Conservation (phyloP, 2,888 invertebrate genomes). For the Acleris laterana region DNA sequence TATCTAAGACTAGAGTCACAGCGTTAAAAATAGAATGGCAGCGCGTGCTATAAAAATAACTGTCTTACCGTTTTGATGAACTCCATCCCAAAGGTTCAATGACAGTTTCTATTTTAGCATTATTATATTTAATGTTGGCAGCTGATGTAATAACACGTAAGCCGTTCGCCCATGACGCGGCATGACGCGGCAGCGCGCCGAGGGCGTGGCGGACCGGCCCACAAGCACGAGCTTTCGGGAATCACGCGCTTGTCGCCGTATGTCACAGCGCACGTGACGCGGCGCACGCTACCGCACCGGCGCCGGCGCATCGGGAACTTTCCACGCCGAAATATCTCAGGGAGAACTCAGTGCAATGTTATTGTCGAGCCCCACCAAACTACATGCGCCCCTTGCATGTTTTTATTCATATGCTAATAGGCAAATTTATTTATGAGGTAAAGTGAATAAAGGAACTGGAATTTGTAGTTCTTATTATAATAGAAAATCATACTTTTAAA, state of each 20-base stretch:
- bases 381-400: too few species aligned
- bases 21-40: slow-evolving; percentile 18
- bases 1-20: background rate
- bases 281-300: slow-evolving; percentile 54
- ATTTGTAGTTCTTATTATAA: too few species aligned
- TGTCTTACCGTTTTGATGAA: background rate
- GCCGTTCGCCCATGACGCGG: slow-evolving; percentile 35
- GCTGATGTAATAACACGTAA: slow-evolving; percentile 44
- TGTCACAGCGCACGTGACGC: slow-evolving; percentile 64
- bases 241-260: slow-evolving; percentile 42
- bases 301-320: slow-evolving; percentile 20
- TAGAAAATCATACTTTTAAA: too few species aligned
- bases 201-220: slow-evolving; percentile 22
- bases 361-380: background rate
- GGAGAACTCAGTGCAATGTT: background rate
- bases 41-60: slow-evolving; percentile 4
- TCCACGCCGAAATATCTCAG: slow-evolving; percentile 21
- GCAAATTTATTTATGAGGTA: too few species aligned
- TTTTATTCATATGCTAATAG: too few species aligned
- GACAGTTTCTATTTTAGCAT: background rate
- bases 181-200: slow-evolving; percentile 19
- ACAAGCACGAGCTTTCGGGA: slow-evolving; percentile 42
- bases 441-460: too few species aligned
- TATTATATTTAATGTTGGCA: slow-evolving; percentile 10
- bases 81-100: background rate